Conservation (phyloP, 2,797 vertebrate genomes). For the Sebastes hubbsi region DNA sequence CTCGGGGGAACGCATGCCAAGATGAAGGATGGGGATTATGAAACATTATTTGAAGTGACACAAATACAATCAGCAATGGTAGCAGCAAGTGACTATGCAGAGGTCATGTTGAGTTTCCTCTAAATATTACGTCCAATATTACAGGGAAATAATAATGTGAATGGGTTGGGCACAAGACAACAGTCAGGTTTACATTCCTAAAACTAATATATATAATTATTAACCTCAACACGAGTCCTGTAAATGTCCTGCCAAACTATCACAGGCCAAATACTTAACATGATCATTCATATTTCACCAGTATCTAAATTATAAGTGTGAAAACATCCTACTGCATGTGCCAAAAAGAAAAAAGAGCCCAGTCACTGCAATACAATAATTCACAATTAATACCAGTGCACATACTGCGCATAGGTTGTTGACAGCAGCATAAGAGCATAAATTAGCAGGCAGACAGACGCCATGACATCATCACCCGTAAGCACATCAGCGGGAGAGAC, state of each 20-base stretch:
- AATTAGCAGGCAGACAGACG: conserved; percentile 17
- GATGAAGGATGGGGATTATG: neutral
- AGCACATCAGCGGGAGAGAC: conserved; percentile 7
- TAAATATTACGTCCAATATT: neutral
- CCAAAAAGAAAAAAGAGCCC: neutral
- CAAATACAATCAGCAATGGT: neutral
- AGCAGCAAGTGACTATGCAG: no score
- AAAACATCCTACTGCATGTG: neutral
- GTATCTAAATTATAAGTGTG: neutral
- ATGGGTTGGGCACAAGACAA: neutral
- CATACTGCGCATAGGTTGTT: neutral
- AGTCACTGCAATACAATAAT: neutral
- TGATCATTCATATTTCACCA: neutral
- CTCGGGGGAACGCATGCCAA: neutral
- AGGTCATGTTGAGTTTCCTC: neutral
- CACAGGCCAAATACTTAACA: neutral
- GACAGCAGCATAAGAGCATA: neutral
- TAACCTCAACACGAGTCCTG: neutral
- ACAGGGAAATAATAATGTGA: neutral
- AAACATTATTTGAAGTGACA: neutral
- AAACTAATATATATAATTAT: neutral
- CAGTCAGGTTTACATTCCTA: neutral
- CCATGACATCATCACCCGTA: conserved; percentile 20
- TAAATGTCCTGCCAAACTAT: neutral
- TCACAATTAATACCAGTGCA: neutral